Conservation (phyloP, 2,113 vertebrate species). For the Callipepla californica region DNA sequence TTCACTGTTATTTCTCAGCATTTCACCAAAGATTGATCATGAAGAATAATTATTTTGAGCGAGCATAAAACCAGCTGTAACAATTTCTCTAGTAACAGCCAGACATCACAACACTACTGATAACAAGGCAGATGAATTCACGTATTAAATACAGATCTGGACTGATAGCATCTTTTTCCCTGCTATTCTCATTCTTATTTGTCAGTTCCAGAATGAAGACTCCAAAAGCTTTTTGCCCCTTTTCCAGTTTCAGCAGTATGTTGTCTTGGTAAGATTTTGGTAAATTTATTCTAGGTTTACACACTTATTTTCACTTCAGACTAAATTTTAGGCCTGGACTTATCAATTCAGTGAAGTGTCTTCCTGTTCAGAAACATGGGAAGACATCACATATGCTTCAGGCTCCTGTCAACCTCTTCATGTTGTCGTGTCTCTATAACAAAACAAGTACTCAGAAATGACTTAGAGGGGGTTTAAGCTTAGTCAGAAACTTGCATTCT, state of each 20-base stretch:
- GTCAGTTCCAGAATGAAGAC: background rate
- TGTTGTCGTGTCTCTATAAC: background rate
- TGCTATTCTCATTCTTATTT: background rate
- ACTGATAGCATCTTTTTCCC: background rate
- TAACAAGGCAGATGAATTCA: background rate
- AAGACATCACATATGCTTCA: accelerated
- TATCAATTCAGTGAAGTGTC: background rate
- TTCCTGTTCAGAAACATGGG: background rate
- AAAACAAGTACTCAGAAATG: background rate
- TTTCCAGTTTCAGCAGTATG: background rate
- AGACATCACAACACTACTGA: background rate
- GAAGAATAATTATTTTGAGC: background rate
- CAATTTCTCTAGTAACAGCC: background rate
- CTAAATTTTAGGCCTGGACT: background rate
- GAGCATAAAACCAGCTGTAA: background rate
- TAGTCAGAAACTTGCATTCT: background rate
- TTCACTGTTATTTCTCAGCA: background rate
- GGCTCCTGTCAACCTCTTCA: background rate
- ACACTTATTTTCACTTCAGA: background rate
- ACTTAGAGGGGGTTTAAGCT: background rate
- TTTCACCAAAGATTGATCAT: background rate
- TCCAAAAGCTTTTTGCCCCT: background rate
- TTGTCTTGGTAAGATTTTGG: background rate
- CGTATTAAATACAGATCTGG: background rate
- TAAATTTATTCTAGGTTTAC: background rate